These are phyloP conservation scores for Stegodyphus dumicola DNA, from an alignment of 1,140 invertebrate genomes.

Conservation along the genomic window DNA sequence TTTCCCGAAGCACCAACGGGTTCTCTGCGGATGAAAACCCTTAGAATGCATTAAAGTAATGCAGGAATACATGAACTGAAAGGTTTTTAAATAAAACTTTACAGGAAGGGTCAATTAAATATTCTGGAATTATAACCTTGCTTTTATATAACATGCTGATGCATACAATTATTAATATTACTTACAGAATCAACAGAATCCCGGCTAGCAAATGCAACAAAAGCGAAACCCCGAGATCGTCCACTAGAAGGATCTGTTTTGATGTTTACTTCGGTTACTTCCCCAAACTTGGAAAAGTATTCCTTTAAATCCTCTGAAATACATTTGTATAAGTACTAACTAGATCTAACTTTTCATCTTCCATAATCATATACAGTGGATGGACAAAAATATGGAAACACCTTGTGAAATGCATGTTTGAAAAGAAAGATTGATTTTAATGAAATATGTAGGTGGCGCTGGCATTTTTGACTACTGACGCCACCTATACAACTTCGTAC, in stretches of 20 bases:
- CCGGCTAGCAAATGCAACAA: constrained; percentile 90
- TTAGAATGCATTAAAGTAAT: too few relatives aligned
- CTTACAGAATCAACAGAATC: constrained; percentile 90
- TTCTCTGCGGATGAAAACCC: too few relatives aligned
- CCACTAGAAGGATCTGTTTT: constrained; percentile 92
- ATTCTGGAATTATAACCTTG: too few relatives aligned
- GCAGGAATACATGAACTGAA: too few relatives aligned
- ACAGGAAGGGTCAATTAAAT: background rate
- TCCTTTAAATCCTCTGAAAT: constrained; percentile 92
- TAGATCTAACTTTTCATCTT: background rate
- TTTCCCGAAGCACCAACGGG: too few relatives aligned
- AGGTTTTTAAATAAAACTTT: background rate
- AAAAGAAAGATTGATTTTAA: too few relatives aligned
- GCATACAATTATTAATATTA: background rate
- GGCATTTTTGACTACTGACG: too few relatives aligned
- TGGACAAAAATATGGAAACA: too few relatives aligned
- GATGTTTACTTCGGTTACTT: constrained; percentile 93
- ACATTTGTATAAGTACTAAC: background rate
- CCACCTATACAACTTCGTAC: too few relatives aligned
- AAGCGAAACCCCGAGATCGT: constrained; percentile 90
- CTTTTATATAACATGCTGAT: too few relatives aligned
- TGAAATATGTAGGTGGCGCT: too few relatives aligned
- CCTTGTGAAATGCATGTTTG: too few relatives aligned
- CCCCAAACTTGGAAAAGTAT: constrained; percentile 88
- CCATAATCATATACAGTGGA: background rate